Base-by-base conservation (phyloP, 1,140 invertebrate species). In the Drosophila trapezifrons region DNA sequence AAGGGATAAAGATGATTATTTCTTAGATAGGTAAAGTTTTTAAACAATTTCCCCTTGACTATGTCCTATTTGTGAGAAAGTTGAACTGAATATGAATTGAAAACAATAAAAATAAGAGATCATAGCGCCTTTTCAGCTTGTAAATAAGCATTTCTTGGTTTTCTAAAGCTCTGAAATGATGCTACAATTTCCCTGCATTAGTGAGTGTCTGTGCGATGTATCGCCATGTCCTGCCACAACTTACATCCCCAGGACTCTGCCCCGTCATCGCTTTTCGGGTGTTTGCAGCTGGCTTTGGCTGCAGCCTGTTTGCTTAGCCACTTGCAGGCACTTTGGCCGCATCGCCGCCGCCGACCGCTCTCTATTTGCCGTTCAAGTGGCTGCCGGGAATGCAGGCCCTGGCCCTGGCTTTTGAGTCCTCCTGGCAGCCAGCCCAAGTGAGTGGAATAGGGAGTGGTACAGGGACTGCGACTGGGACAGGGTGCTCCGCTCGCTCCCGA, bases 241-340 rank as follows among this genome's bases (percentile, higher is more conserved):
- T n/a, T 12, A 17, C 20, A 56, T 22, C 25, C 3, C 8, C 27
- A 29, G 6, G 54, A 25, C n/a, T 32, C 12, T 18, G 35, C 22
- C n/a, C 29, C 3, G 29, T 10, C 29, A 9, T 10, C 22, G 17
- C 59, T 62, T 56, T 70, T 70, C 18, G 27, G 57, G 25, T 67
- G 56, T 62, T 62, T 47, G 46, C 38, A 10, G 18, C 43, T 49
- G 17, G 42, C 57, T 42, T 59, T 40, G 49, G 45, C 54, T 38
- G 57, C 77, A 59, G 46, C 38, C 32, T 63, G 42, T 63, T 79
- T 79, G 63, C 46, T 79, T 54, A 57, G 63, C 70, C 46, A 70
- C 64, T 79, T 69, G 78, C 70, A 40, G 59, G 64, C 38, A 74
- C 58, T 74, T 73, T 60, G 57, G 32, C 54, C 37, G 25, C 66